A percentile compares a stretch with the other conserved stretches of the same genome.
These are phyloP conservation scores for Bombus pascuorum DNA, from an alignment of 1,140 invertebrate species.

Conservation along the genomic window DNA sequence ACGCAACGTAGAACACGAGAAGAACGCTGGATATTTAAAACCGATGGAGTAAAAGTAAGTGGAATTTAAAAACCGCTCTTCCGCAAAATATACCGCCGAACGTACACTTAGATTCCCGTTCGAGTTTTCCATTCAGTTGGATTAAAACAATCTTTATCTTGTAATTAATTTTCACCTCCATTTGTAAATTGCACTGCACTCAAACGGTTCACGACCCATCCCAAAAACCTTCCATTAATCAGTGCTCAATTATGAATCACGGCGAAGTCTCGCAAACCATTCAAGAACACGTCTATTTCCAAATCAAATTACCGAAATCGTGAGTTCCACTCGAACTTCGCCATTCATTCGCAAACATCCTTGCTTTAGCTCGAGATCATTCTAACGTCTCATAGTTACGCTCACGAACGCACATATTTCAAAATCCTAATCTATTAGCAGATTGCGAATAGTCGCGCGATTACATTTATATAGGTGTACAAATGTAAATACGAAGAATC, in stretches of 20 bases:
- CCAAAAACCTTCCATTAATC: background rate
- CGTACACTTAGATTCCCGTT: too few species aligned
- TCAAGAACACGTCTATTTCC: background rate
- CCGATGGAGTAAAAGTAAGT: too few species aligned
- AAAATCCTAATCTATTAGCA: too few species aligned
- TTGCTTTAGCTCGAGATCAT: background rate
- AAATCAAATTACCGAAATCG: slow-evolving; percentile 9
- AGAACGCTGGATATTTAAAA: too few species aligned
- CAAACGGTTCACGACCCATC: background rate
- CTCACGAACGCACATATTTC: too few species aligned
- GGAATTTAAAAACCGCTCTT: too few species aligned
- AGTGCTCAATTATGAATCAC: background rate
- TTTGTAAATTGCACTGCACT: background rate
- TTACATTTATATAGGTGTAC: too few species aligned
- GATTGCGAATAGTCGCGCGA: too few species aligned
- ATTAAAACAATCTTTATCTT: background rate
- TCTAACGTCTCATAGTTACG: too few species aligned
- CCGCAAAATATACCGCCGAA: too few species aligned
- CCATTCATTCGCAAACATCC: background rate
- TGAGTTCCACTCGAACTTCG: background rate
- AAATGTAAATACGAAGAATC: too few species aligned
- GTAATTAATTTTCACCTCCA: background rate
- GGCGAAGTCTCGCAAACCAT: background rate
- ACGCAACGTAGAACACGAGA: too few species aligned
- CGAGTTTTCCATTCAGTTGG: background rate